A percentile compares a stretch with the other conserved stretches of the same genome.
These are phyloP conservation scores for Maniola jurtina DNA, from an alignment of 1,140 invertebrate species.

Conservation along the genomic window DNA sequence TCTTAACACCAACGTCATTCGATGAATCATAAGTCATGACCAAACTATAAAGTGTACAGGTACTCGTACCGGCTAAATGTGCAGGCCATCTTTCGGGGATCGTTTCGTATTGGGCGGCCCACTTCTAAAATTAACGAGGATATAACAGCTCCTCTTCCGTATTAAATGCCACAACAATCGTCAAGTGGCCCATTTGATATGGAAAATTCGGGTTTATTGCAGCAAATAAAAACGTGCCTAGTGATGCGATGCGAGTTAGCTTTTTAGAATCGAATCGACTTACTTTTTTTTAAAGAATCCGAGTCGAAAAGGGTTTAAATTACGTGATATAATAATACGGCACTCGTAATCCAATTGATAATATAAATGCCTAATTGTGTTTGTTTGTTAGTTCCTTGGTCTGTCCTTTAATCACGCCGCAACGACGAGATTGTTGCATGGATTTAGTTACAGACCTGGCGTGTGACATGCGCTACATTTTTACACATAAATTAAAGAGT, in stretches of 20 bases:
- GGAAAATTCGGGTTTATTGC: slow-evolving; percentile 32
- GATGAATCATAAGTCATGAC: slow-evolving; percentile 40
- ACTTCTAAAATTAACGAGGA: slow-evolving; percentile 21
- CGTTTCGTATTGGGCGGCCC: slow-evolving; percentile 7
- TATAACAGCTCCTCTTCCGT: slow-evolving; percentile 19
- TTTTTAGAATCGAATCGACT: neutral
- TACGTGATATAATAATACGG: no score
- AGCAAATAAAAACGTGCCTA: slow-evolving; percentile 15
- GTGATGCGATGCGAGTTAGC: neutral
- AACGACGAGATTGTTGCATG: no score
- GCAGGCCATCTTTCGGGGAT: slow-evolving; percentile 7
- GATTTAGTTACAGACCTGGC: no score
- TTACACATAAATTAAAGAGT: no score
- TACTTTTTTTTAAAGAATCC: neutral
- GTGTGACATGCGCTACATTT: no score
- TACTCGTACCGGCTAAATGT: neutral
- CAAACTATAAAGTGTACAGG: no score
- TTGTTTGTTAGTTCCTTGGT: no score
- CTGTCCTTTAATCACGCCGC: no score
- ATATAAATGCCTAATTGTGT: no score
- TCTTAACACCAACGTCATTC: slow-evolving; percentile 37
- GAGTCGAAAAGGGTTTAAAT: no score
- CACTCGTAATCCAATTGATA: no score
- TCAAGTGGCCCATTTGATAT: slow-evolving; percentile 13
- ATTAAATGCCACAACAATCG: slow-evolving; percentile 4